phyloP scores from a whole-genome alignment of 92 coral and sea anemone genomes.

The Epizoanthus ramosus region DNA sequence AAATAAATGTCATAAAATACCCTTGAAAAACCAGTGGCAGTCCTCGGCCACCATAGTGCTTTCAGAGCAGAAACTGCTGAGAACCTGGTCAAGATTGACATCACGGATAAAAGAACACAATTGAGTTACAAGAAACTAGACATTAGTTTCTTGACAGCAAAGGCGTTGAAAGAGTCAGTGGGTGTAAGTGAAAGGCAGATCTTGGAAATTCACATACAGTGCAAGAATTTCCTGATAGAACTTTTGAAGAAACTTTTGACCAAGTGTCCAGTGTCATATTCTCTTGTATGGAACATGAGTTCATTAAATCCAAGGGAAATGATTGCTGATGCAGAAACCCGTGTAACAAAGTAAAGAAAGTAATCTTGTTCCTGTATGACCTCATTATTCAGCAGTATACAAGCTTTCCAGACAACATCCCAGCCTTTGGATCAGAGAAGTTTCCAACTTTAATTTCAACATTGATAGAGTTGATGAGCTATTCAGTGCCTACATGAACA shows the following conservation, averaged over 20 bases:
- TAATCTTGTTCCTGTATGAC: conserved; percentile 50
- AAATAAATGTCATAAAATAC: no score
- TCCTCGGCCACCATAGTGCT: no score
- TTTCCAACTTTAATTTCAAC: conserved; percentile 55
- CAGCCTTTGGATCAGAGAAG: conserved; percentile 66
- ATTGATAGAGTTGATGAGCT: no score
- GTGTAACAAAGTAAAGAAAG: conserved; percentile 55
- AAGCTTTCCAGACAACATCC: conserved; percentile 61
- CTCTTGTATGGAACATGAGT: conserved; percentile 61
- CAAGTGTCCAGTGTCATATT: conserved; percentile 59
- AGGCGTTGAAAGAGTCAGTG: conserved; percentile 43
- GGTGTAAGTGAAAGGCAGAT: conserved; percentile 56
- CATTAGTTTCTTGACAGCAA: conserved; percentile 29
- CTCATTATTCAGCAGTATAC: conserved; percentile 51
- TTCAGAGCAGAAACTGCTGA: conserved; percentile 32
- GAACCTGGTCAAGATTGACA: no score
- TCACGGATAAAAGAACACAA: conserved; percentile 24
- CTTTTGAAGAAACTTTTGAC: conserved; percentile 48
- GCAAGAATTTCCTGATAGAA: conserved; percentile 62
- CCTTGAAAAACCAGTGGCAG: no score
- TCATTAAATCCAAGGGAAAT: conserved; percentile 54
- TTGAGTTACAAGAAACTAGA: conserved; percentile 23
- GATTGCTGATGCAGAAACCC: conserved; percentile 44
- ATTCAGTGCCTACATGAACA: conserved; percentile 48
- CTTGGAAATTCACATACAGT: conserved; percentile 64